Conservation (phyloP, 2,888 invertebrate species). For the Torymus aiolomorphi region DNA sequence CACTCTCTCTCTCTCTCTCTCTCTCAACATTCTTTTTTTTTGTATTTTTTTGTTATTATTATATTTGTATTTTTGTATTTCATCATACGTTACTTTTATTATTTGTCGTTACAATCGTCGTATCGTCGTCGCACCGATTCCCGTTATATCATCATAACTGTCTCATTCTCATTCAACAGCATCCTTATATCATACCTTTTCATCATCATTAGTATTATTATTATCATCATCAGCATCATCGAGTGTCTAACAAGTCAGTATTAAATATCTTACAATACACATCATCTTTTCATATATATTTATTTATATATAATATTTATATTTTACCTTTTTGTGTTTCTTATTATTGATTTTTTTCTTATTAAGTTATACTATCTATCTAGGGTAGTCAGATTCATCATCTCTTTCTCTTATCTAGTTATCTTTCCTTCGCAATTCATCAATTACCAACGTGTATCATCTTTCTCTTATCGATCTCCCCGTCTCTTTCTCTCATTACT, state of each 20-base stretch:
- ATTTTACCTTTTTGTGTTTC: conserved; percentile 63
- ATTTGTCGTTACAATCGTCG: conserved; percentile 48
- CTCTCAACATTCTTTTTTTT: conserved; percentile 46
- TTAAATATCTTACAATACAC: conserved; percentile 74
- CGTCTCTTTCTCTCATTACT: conserved; percentile 58
- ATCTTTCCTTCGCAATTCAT: conserved; percentile 42
- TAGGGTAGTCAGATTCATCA: conserved; percentile 71
- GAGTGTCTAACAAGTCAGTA: conserved; percentile 71
- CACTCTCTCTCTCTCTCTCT: no score
- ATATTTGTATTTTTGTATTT: conserved; percentile 28
- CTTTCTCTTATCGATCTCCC: conserved; percentile 24
- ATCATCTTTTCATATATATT: conserved; percentile 70
- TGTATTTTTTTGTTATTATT: conserved; percentile 43
- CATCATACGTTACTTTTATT: conserved; percentile 25
- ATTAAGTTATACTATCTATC: conserved; percentile 69
- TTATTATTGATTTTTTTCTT: conserved; percentile 61
- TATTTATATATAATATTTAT: conserved; percentile 66
- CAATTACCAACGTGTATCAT: conserved; percentile 37
- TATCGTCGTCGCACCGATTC: conserved; percentile 56
- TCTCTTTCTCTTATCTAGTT: conserved; percentile 60
- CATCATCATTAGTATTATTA: conserved; percentile 51
- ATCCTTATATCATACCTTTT: conserved; percentile 51
- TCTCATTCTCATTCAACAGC: conserved; percentile 60
- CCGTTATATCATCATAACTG: conserved; percentile 62
- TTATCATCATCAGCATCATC: conserved; percentile 63